These are phyloP conservation scores for Cataglyphis altisquamis DNA, from an alignment of 2,888 invertebrate genomes.

Conservation along the genomic window DNA sequence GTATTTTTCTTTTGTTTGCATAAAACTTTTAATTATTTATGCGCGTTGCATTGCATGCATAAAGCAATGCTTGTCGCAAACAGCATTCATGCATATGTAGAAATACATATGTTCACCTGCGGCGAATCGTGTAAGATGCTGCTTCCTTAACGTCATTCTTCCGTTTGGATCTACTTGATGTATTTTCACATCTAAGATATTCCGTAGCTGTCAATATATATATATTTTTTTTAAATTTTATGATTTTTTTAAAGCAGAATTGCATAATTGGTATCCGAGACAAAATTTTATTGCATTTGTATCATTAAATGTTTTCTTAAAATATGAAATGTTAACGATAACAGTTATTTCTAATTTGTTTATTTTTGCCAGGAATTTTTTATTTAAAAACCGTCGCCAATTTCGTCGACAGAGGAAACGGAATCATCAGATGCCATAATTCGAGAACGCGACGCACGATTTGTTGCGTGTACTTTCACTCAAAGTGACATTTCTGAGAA, in stretches of 20 bases:
- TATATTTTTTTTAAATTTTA: neutral
- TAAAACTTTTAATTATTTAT: conserved; percentile 27
- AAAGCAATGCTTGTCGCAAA: conserved; percentile 4
- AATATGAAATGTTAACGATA: neutral
- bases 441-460: conserved; percentile 30
- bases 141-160: conserved; percentile 1
- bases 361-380: neutral
- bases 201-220: neutral
- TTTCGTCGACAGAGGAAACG: conserved; percentile 9
- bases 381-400: conserved; percentile 6
- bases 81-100: neutral
- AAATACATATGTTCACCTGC: neutral
- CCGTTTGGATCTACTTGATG: neutral
- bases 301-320: neutral
- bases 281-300: neutral
- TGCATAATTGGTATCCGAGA: neutral
- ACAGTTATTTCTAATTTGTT: neutral
- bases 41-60: conserved; percentile 8
- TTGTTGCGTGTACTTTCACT: conserved; percentile 40
- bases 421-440: conserved; percentile 48
- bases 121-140: neutral
- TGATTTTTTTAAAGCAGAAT: neutral
- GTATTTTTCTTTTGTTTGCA: conserved; percentile 2
- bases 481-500: conserved; percentile 55
- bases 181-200: neutral